Evolutionary conservation across 2,113 vertebrate genomes (phyloP).

Genomic region (Ahaetulla prasina): DNA sequence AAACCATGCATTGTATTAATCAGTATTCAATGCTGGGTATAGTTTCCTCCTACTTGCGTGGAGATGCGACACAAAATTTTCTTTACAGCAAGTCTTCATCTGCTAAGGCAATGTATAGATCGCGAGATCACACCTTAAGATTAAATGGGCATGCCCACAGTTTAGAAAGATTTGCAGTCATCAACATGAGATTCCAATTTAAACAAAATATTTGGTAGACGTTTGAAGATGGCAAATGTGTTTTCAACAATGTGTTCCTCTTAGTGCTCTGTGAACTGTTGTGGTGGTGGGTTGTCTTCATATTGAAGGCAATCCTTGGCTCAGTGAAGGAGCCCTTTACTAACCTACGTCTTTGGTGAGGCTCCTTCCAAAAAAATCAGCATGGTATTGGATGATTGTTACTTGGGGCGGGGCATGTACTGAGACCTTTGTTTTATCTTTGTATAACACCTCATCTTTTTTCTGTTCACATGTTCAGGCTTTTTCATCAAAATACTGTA

Average conservation of each 20-base stretch:
- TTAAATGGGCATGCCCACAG: background rate
- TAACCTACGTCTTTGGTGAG: background rate
- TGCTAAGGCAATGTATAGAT: background rate
- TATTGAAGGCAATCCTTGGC: background rate
- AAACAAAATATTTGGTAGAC: slow-evolving; percentile 3
- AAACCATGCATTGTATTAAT: background rate
- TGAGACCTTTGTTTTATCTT: background rate
- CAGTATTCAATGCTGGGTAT: background rate
- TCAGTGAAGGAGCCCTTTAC: background rate
- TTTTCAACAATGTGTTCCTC: background rate
- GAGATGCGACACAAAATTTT: background rate
- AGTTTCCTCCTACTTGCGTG: background rate
- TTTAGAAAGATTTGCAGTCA: background rate
- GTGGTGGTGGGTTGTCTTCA: background rate
- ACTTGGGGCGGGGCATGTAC: background rate
- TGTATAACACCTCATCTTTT: slow-evolving; percentile 5
- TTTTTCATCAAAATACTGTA: background rate
- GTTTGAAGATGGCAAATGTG: background rate
- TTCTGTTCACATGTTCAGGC: background rate
- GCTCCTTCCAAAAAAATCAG: background rate
- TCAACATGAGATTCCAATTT: background rate
- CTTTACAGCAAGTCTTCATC: background rate
- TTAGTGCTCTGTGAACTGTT: background rate
- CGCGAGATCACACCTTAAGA: background rate
- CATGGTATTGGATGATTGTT: background rate